Conservation (phyloP, 2,797 vertebrate genomes). For the Trichosurus vulpecula region DNA sequence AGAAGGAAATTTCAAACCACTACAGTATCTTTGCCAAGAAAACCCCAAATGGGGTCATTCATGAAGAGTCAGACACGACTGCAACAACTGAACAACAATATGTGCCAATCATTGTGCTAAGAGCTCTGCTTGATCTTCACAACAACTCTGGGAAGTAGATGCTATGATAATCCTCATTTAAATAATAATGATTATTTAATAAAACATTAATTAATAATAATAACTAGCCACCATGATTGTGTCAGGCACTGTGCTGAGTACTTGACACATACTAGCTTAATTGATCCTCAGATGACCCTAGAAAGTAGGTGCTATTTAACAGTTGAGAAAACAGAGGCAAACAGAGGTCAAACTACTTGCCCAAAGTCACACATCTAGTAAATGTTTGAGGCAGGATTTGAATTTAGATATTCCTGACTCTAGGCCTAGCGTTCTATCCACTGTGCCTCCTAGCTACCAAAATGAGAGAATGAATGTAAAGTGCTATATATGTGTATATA, state of each 20-base stretch:
- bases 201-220: neutral
- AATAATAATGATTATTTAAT: neutral
- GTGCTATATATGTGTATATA: no score
- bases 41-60: neutral
- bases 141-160: neutral
- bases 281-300: neutral
- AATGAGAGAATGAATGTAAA: neutral
- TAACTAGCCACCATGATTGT: neutral
- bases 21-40: neutral
- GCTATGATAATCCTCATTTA: neutral
- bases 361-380: neutral
- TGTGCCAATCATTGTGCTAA: neutral
- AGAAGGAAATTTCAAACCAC: neutral
- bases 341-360: neutral
- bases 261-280: neutral
- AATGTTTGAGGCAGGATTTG: neutral
- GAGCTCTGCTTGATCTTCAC: neutral
- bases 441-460: neutral
- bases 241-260: neutral
- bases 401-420: neutral
- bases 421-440: neutral
- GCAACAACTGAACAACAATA: neutral
- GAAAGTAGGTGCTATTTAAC: neutral
- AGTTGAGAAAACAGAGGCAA: neutral
- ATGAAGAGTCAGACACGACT: neutral